These are phyloP conservation scores for Strigamia crassipes DNA, from an alignment of 2,888 invertebrate species.

Conservation along the genomic window DNA sequence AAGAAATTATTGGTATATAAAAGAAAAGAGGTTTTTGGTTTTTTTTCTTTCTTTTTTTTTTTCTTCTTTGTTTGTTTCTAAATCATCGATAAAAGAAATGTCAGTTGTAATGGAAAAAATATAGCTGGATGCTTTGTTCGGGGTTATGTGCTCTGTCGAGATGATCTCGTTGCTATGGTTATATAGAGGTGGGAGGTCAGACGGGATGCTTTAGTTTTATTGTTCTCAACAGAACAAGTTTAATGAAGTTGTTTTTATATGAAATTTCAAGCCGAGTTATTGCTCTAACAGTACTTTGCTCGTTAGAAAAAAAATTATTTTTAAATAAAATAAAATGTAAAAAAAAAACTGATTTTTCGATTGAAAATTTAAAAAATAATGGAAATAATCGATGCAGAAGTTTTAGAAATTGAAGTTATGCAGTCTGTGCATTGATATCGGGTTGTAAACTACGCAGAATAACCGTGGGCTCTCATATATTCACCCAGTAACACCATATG, in stretches of 20 bases:
- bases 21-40: not conserved
- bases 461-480: too few species aligned
- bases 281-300: not conserved
- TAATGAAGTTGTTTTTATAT: conserved; percentile 1
- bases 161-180: conserved; percentile 4
- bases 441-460: too few species aligned
- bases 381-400: too few species aligned
- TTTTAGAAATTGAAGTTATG: too few species aligned
- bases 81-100: not conserved
- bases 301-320: too few species aligned
- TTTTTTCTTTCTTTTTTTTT: not conserved
- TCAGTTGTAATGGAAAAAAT: not conserved
- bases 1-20: not conserved
- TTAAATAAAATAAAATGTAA: too few species aligned
- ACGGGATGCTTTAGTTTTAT: conserved; percentile 23
- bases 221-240: not conserved
- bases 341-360: too few species aligned
- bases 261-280: not conserved
- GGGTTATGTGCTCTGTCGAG: conserved; percentile 6
- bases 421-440: too few species aligned
- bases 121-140: not conserved
- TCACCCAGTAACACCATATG: not conserved
- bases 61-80: not conserved
- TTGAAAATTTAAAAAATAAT: too few species aligned
- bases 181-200: conserved; percentile 20